Conservation (phyloP, 2,888 invertebrate genomes). For the Crepidodera aurea region DNA sequence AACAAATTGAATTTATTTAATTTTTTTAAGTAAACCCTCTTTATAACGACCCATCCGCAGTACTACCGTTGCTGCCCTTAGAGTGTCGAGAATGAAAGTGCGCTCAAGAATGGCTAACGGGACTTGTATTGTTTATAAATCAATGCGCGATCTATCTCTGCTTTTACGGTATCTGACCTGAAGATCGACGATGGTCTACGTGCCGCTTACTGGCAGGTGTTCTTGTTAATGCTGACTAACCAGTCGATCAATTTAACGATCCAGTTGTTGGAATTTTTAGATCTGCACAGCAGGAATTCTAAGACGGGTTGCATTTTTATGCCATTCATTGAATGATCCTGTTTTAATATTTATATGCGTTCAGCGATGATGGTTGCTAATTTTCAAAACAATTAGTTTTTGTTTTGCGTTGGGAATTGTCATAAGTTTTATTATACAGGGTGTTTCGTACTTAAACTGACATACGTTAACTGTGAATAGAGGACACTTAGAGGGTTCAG, state of each 20-base stretch:
- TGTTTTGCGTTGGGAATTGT: too few relatives aligned
- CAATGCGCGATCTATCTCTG: constrained; percentile 28
- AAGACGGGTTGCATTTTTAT: constrained; percentile 12
- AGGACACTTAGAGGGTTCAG: too few relatives aligned
- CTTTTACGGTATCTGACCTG: constrained; percentile 39
- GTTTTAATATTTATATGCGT: constrained; percentile 18
- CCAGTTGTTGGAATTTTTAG: constrained; percentile 11
- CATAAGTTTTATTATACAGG: too few relatives aligned
- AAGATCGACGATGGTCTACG: constrained; percentile 14
- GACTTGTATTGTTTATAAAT: constrained; percentile 39
- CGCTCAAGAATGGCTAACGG: constrained; percentile 38
- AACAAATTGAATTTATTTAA: too few relatives aligned
- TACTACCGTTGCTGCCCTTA: too few relatives aligned
- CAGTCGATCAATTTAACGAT: not conserved
- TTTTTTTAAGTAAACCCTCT: too few relatives aligned
- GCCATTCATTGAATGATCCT: not conserved
- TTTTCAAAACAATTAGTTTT: constrained; percentile 4
- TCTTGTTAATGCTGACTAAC: constrained; percentile 8
- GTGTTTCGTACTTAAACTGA: too few relatives aligned
- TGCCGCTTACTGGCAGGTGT: constrained; percentile 13
- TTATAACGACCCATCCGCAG: too few relatives aligned
- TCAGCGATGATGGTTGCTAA: constrained; percentile 5
- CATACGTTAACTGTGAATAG: too few relatives aligned
- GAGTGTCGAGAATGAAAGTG: constrained; percentile 39
- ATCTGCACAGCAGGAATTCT: constrained; percentile 18